A percentile compares a stretch with the other conserved stretches of the same genome.
Conservation (phyloP, 2,888 invertebrate species). For the Cheilosia vernalis region DNA sequence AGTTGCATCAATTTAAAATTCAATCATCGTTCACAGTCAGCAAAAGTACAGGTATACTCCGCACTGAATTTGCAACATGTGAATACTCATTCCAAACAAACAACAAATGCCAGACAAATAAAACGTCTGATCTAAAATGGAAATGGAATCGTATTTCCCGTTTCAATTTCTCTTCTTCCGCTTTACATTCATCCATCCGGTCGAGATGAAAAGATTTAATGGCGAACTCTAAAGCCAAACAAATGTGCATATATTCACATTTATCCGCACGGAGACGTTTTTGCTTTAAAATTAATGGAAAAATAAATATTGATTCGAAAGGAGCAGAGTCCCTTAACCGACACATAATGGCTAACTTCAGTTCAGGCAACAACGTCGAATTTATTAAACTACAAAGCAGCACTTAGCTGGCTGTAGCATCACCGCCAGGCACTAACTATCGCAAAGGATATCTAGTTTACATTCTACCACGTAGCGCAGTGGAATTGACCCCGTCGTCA, state of each 20-base stretch:
- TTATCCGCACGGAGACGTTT: slow-evolving; percentile 52
- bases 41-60: slow-evolving; percentile 14
- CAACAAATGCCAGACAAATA: slow-evolving; percentile 57
- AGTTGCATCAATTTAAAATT: slow-evolving; percentile 55
- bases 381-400: slow-evolving; percentile 63
- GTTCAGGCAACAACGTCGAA: slow-evolving; percentile 36
- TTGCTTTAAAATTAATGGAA: slow-evolving; percentile 70
- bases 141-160: slow-evolving; percentile 70
- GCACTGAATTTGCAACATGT: slow-evolving; percentile 63
- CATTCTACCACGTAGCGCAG: neutral
- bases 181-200: slow-evolving; percentile 22
- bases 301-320: slow-evolving; percentile 64
- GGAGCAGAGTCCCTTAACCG: slow-evolving; percentile 43
- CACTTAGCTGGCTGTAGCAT: slow-evolving; percentile 41
- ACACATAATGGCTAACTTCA: slow-evolving; percentile 54
- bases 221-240: slow-evolving; percentile 68
- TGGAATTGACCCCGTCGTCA: slow-evolving; percentile 20
- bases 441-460: slow-evolving; percentile 44
- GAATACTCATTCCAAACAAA: slow-evolving; percentile 54
- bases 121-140: slow-evolving; percentile 67
- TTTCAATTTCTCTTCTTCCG: slow-evolving; percentile 42
- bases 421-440: slow-evolving; percentile 61
- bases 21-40: slow-evolving; percentile 61
- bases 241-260: slow-evolving; percentile 67
- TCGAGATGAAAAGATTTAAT: slow-evolving; percentile 66